These are phyloP conservation scores for Vespertilio murinus DNA, from an alignment of 2,797 vertebrate genomes.

Conservation along the genomic window DNA sequence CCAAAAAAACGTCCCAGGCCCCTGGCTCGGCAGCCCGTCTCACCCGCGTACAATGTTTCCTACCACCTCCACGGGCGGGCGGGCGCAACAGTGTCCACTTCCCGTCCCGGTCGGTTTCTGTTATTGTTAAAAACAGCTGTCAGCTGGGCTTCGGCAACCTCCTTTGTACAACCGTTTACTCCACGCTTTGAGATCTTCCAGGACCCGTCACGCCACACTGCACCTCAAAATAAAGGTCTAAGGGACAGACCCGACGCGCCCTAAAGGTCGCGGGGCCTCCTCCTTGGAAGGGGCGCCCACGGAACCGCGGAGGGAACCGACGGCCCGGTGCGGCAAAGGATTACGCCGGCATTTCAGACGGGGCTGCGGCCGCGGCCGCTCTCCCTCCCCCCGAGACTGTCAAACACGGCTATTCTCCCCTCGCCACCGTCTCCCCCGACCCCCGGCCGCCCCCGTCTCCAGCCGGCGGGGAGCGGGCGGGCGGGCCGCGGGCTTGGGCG, in stretches of 20 bases:
- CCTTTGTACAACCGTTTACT: conserved; percentile 56
- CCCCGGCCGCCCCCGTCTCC: neutral
- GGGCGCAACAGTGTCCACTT: conserved; percentile 31
- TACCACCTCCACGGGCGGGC: neutral
- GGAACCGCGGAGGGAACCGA: neutral
- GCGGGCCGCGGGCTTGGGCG: neutral
- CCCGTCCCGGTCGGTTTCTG: neutral
- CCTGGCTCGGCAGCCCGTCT: neutral
- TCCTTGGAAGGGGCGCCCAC: neutral
- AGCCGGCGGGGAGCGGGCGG: no score
- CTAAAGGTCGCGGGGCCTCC: neutral
- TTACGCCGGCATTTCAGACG: neutral
- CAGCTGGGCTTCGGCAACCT: conserved; percentile 50
- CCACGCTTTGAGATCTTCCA: conserved; percentile 53
- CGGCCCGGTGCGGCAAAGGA: no score
- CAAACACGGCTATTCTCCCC: neutral
- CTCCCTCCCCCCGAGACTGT: neutral
- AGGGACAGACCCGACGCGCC: neutral
- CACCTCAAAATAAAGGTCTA: neutral
- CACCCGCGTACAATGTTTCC: neutral
- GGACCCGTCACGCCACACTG: conserved; percentile 36
- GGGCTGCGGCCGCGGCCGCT: neutral
- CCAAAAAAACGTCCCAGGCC: neutral
- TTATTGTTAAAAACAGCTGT: conserved; percentile 64
- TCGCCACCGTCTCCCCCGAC: neutral